Base-by-base conservation (phyloP, 2,113 vertebrate genomes). In the Formicarius rufipectus region DNA sequence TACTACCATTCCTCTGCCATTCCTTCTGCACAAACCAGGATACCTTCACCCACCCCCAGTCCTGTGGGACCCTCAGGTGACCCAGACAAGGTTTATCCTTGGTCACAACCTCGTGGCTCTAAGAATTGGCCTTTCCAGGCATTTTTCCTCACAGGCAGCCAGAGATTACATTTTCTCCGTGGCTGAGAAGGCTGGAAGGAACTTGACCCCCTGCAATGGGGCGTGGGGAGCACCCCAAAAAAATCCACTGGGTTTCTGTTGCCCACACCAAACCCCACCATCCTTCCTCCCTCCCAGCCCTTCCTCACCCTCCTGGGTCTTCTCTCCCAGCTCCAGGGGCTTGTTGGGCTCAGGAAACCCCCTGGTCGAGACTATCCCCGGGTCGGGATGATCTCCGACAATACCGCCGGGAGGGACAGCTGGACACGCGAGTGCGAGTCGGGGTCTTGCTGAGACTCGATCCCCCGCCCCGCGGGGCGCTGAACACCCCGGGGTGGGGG, bases 141-240 rank as follows among this genome's bases (percentile, higher is more conserved):
- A 2, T 74, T 90, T 89, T 67, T 28, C 47, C 42, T 44, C 3
- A 0, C 17, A 15, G 22, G 31, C 5, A 58, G 27, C 10, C 33
- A 3, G 21, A 11, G 2, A 5, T 7, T 67, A 17, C 5, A 0
- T 49, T 73, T 56, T 7, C 35, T 72, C 66, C 2, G 67, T 3
- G 62, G 3, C 6, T 47, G 79, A 44, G 28, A 20, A 0, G 3
- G 24, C 5, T 74, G 69, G 55, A 47, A 78, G 27, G 47, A 53
- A 47, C 27, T 55, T 7, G 4, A 18, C 4, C 3, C 24, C 6
- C 9, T 12, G 23, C 2, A 2, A 14, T 4, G 18, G 37, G 40
- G 22, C 18, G 19, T 8, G 2, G 19, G 31, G 20, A 28, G 18
- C 30, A 33, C 10, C 23, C 35, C 28, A 7, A 25, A 60, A 80